These are phyloP conservation scores for Zhengitettix transpicula DNA, from an alignment of 2,888 invertebrate genomes.

Conservation along the genomic window DNA sequence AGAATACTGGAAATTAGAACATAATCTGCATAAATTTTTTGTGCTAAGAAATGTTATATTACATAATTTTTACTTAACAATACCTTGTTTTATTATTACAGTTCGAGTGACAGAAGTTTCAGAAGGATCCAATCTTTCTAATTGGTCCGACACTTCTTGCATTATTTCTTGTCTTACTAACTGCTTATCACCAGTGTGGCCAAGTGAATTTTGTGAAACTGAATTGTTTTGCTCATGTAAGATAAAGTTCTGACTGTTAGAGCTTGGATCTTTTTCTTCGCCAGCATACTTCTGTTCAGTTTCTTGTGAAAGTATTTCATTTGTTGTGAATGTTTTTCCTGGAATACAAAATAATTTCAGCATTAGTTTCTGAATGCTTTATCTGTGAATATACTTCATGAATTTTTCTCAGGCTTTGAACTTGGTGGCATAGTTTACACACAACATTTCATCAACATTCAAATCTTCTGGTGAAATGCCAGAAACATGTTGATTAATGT, in stretches of 20 bases:
- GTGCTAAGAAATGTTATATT: no score
- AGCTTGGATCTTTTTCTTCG: slow-evolving; percentile 33
- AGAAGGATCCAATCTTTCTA: neutral
- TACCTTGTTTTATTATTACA: no score
- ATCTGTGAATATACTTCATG: neutral
- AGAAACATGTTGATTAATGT: no score
- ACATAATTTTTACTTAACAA: no score
- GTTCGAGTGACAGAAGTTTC: no score
- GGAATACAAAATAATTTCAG: neutral
- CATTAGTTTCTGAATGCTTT: neutral
- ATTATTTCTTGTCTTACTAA: neutral
- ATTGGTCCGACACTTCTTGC: neutral
- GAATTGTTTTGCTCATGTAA: neutral
- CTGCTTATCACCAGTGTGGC: no score
- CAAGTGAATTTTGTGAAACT: neutral
- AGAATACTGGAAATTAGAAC: no score
- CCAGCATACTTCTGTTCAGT: slow-evolving; percentile 34
- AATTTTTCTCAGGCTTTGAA: neutral
- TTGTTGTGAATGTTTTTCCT: no score
- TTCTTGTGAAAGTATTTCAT: slow-evolving; percentile 12
- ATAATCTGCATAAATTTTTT: no score
- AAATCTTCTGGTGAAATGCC: no score
- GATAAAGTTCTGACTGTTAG: slow-evolving; percentile 24
- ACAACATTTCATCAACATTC: neutral
- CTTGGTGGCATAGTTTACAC: neutral